These are phyloP conservation scores for Aphodius sticticus DNA, from an alignment of 2,888 invertebrate species.

Conservation along the genomic window DNA sequence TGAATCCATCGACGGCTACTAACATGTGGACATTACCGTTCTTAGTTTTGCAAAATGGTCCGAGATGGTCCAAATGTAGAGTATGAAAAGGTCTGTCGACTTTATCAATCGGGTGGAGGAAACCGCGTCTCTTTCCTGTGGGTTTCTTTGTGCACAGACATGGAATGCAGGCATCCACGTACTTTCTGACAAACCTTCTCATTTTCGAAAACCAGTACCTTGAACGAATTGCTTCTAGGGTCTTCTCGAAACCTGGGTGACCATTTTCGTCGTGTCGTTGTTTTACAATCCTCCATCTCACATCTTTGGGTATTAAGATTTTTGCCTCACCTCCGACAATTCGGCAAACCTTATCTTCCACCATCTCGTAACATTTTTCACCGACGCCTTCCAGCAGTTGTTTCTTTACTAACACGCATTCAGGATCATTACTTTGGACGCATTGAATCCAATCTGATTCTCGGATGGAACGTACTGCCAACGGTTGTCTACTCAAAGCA, in stretches of 20 bases:
- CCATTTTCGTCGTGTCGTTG: constrained; percentile 45
- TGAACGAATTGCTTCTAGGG: constrained; percentile 31
- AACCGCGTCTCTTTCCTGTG: too few species aligned
- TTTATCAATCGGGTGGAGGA: too few species aligned
- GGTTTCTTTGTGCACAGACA: too few species aligned
- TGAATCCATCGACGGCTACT: too few species aligned
- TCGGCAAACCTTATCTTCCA: constrained; percentile 25
- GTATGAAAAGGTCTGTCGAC: too few species aligned
- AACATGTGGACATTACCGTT: too few species aligned
- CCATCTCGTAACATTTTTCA: constrained; percentile 22
- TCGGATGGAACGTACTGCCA: constrained; percentile 18
- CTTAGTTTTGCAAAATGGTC: too few species aligned
- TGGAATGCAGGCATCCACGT: too few species aligned
- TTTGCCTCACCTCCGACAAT: constrained; percentile 15
- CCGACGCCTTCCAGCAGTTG: constrained; percentile 23
- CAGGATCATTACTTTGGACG: constrained; percentile 29
- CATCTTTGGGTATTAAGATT: constrained; percentile 30
- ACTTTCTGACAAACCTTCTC: too few species aligned
- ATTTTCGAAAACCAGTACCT: constrained; percentile 16
- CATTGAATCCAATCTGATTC: constrained; percentile 23
- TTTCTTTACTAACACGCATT: constrained; percentile 13
- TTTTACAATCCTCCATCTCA: constrained; percentile 33
- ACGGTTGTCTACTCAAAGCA: constrained; percentile 40
- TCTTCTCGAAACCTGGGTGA: constrained; percentile 47
- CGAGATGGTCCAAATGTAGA: too few species aligned